phyloP scores from a whole-genome alignment of 2,113 vertebrate genomes.

The Dipodomys spectabilis region DNA sequence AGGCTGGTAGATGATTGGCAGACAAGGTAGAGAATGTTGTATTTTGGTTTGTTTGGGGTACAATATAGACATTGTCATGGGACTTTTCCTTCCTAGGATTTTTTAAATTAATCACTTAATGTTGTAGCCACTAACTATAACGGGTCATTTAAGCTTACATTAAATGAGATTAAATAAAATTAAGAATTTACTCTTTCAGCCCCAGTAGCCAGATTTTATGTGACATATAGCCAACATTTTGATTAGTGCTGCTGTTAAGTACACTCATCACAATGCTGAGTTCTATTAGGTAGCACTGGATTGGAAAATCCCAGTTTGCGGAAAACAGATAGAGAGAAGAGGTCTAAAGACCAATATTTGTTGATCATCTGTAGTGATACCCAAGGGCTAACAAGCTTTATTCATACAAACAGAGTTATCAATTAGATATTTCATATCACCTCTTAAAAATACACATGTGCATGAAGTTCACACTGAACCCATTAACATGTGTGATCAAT shows the following conservation, averaged over 20 bases:
- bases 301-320: not conserved
- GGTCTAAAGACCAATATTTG: not conserved
- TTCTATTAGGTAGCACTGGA: not conserved
- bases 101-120: not conserved
- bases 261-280: not conserved
- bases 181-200: not conserved
- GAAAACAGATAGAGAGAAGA: not conserved
- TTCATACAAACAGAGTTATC: not conserved
- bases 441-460: not conserved
- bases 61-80: no score
- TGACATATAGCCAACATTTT: not conserved
- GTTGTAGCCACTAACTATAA: not conserved
- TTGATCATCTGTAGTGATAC: not conserved
- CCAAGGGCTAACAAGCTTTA: not conserved
- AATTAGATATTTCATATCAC: not conserved
- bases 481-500: not conserved
- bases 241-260: not conserved
- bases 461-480: not conserved
- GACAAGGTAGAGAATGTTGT: not conserved
- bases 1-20: not conserved
- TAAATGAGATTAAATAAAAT: slow-evolving; percentile 13
- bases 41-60: no score
- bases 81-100: no score
- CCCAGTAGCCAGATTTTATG: not conserved
- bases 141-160: not conserved